phyloP scores from a whole-genome alignment of 2,113 vertebrate species.

The Thamnaconus septentrionalis region DNA sequence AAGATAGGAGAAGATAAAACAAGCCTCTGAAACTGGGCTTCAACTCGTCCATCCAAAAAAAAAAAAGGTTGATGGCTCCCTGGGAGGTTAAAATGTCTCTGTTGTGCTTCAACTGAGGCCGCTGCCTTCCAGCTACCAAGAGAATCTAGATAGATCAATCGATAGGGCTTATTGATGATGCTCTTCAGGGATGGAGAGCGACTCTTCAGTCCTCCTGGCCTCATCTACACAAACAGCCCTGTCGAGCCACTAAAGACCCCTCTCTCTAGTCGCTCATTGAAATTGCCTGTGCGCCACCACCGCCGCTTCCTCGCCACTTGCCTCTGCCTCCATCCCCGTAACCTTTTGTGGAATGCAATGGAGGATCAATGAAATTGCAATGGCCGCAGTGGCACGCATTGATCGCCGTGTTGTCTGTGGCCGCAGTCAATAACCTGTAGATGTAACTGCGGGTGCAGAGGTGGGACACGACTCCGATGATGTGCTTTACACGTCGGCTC shows the following conservation, averaged over 20 bases:
- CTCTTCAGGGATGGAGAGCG: not conserved
- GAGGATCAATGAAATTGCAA: slow-evolving; percentile 69
- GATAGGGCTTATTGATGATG: no score
- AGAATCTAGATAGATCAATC: no score
- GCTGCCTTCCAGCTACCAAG: no score
- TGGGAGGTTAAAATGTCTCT: no score
- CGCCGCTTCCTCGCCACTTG: not conserved
- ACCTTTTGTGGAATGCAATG: slow-evolving; percentile 62
- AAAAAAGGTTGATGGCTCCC: no score
- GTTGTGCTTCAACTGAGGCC: no score
- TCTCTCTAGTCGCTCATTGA: slow-evolving; percentile 10
- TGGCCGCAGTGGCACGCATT: slow-evolving; percentile 50
- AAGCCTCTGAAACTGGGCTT: no score
- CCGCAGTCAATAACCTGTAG: slow-evolving; percentile 67
- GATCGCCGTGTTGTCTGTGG: slow-evolving; percentile 62
- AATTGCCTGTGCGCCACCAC: slow-evolving; percentile 33
- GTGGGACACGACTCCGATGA: slow-evolving; percentile 27
- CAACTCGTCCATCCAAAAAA: no score
- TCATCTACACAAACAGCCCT: no score
- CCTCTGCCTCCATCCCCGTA: slow-evolving; percentile 47
- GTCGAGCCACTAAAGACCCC: slow-evolving; percentile 4
- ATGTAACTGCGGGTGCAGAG: slow-evolving; percentile 53
- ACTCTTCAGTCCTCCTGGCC: slow-evolving; percentile 1
- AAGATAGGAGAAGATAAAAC: no score
- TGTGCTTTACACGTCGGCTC: slow-evolving; percentile 30